Percentiles rank a stretch among this genome's conserved stretches.
These are phyloP conservation scores for Leucoraja ocellata DNA, from an alignment of 2,797 vertebrate genomes.

Conservation along the genomic window DNA sequence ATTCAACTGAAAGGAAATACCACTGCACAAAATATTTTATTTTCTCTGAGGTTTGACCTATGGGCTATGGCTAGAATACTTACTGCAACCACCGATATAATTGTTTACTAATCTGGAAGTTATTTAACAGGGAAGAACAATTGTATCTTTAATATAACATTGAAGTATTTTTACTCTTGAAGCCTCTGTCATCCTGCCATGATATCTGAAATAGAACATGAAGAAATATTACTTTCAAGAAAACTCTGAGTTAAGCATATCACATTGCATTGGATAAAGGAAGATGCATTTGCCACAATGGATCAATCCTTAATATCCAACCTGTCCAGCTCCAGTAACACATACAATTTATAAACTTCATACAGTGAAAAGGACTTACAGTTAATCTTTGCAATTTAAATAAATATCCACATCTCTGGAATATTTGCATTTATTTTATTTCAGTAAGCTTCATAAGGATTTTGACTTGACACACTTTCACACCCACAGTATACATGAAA, in stretches of 20 bases:
- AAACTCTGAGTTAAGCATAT: not conserved
- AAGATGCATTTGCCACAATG: constrained; percentile 17
- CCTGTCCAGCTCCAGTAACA: not conserved
- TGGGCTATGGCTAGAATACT: not conserved
- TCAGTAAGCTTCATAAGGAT: not conserved
- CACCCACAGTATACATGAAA: not conserved
- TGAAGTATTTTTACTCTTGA: not conserved
- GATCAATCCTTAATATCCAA: constrained; percentile 12
- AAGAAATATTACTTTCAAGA: not conserved
- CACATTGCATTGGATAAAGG: not conserved
- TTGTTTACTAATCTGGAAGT: not conserved
- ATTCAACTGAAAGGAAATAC: not conserved
- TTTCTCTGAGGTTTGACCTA: not conserved
- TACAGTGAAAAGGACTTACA: not conserved
- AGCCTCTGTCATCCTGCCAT: not conserved
- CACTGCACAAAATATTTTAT: not conserved
- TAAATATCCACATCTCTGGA: not conserved
- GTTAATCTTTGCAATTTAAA: not conserved
- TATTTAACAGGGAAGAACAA: not conserved
- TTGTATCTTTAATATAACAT: not conserved
- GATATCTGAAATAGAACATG: not conserved
- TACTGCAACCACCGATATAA: not conserved
- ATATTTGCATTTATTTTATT: constrained; percentile 25
- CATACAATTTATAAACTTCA: not conserved
- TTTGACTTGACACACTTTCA: not conserved